Base-by-base conservation (phyloP, 2,113 vertebrate genomes). In the Petroica traversi region DNA sequence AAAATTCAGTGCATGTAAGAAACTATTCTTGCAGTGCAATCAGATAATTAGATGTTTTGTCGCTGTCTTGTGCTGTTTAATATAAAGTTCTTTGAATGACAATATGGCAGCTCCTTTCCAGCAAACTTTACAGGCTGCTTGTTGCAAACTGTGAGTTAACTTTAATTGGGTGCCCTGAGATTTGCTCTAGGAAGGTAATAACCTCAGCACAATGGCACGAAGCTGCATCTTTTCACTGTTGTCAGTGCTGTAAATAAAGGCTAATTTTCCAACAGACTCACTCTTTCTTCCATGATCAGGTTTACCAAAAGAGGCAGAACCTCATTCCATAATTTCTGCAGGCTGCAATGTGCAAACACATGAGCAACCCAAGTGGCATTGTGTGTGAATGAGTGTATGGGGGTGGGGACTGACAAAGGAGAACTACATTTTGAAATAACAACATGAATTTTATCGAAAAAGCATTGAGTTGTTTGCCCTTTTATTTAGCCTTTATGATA, bases 81-180 rank as follows among this genome's bases (percentile, higher is more conserved):
- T 82, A 43, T 87, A 85, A 97, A 97, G 69, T 87, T 85, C 55
- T 94, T 89, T 96, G 97, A 94, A 76, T 94, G 86, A 90, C 92
- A 95, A 92, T 91, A 86, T 86, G 93, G 93, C 78, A 93, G 58
- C 43, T 96, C 92, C 86, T 76, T 84, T 63, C 72, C 87, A 91
- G 93, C 74, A 97, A 93, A 95, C 92, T 94, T 95, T 87, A 82
- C 78, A 85, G 72, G 84, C 97, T 97, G 93, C 95, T 97, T 97
- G 84, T 97, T 97, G 85, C 80, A 95, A 95, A 94, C 85, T 93
- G 88, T 12, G 41, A 90, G 95, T 97, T 97, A 91, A 85, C 95
- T 97, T 97, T 97, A 98, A 97, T 97, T 97, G 94, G 90, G 88
- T 92, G 89, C 90, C 96, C 94, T 94, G 97, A 97, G 97, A 96